Evolutionary conservation across 2,797 vertebrate species (phyloP).

Genomic region (Xiphophorus birchmanni): DNA sequence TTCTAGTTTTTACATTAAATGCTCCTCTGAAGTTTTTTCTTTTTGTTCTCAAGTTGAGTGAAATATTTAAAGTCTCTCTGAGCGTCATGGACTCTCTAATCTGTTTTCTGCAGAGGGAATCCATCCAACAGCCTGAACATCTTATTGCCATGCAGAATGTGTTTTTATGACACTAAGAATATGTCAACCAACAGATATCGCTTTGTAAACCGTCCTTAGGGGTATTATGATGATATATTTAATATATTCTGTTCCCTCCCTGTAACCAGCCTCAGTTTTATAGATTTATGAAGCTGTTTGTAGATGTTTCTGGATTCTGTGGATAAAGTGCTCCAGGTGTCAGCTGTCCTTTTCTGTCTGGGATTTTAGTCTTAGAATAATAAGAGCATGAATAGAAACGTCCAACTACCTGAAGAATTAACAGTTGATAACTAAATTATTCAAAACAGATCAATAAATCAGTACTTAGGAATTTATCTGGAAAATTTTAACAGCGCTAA

Average conservation of each 20-base stretch:
- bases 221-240: neutral
- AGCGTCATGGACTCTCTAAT: neutral
- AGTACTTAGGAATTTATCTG: no score
- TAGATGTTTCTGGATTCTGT: neutral
- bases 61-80: neutral
- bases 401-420: no score
- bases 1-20: neutral
- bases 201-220: neutral
- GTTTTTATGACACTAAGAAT: no score
- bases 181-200: neutral
- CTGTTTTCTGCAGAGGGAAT: no score
- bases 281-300: neutral
- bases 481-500: no score
- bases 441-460: no score
- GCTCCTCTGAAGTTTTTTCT: neutral
- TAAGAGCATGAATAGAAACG: no score
- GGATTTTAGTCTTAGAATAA: neutral
- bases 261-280: neutral
- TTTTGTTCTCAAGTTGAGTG: neutral
- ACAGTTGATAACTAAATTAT: no score
- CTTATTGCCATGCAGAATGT: no score
- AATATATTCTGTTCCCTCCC: neutral
- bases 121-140: no score
- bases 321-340: neutral
- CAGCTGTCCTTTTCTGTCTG: neutral